These are phyloP conservation scores for Chrysolina haemoptera DNA, from an alignment of 2,888 invertebrate species.

Conservation along the genomic window DNA sequence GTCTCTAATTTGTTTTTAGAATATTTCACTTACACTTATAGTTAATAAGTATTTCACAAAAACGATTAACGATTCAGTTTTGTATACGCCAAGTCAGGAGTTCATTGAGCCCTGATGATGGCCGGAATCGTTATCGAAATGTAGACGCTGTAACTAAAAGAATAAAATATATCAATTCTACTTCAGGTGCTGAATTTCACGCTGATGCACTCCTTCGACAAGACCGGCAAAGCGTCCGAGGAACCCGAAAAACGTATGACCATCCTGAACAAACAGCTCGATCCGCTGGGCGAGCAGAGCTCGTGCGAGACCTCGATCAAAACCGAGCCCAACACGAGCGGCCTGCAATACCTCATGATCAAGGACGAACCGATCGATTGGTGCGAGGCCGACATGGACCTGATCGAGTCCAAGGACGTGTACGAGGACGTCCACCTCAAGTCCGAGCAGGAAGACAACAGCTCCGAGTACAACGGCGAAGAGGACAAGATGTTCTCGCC, in stretches of 20 bases:
- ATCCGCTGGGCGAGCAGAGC: conserved; percentile 30
- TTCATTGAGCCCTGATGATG: too few species aligned
- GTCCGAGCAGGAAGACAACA: conserved; percentile 71
- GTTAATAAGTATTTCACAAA: too few species aligned
- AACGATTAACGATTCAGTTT: too few species aligned
- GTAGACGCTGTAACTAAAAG: too few species aligned
- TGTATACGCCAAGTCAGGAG: too few species aligned
- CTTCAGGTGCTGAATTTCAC: conserved; percentile 53
- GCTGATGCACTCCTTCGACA: conserved; percentile 48
- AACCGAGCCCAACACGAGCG: conserved; percentile 39
- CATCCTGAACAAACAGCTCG: conserved; percentile 35
- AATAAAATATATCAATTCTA: too few species aligned
- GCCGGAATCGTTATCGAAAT: too few species aligned
- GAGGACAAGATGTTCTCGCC: conserved; percentile 81
- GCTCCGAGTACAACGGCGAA: conserved; percentile 77
- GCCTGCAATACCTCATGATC: conserved; percentile 66
- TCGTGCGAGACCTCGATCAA: conserved; percentile 30
- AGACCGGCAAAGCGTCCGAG: conserved; percentile 31
- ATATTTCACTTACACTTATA: too few species aligned
- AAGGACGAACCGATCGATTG: conserved; percentile 82
- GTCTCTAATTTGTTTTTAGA: too few species aligned
- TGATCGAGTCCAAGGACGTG: conserved; percentile 76
- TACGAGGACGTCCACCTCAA: conserved; percentile 82
- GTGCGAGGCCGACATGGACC: conserved; percentile 75
- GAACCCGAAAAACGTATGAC: conserved; percentile 22